Base-by-base conservation (phyloP, 2,113 vertebrate species). In the Callocephalon fimbriatum region DNA sequence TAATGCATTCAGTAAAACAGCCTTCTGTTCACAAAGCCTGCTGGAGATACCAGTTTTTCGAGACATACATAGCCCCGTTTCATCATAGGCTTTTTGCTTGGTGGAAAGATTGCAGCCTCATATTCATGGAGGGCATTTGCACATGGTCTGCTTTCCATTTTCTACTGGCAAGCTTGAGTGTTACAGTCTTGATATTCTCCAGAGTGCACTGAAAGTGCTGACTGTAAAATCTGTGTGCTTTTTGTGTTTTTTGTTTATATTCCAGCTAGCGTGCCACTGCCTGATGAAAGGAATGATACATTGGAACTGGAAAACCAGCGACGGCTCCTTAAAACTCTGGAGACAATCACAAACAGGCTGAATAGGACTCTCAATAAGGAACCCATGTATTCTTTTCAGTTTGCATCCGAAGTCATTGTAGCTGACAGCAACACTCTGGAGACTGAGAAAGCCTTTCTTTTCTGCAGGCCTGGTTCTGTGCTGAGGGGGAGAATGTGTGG, bases 401-500 rank as follows among this genome's bases (percentile, higher is more conserved):
- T 99, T 92, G 98, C 98, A 3, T 99, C 99, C 0, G 99, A 99
- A 88, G 98, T 99, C 96, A 99, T 99, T 12, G 96, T 99, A 58
- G 98, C 99, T 3, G 99, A 99, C 95, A 99, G 98, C 94, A 99
- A 99, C 94, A 99, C 99, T 5, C 97, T 99, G 92, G 99, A 99
- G 95, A 98, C 99, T 2, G 98, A 97, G 94, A 99, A 97, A 82
- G 99, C 99, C 15, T 98, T 98, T 45, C 98, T 99, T 44, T 99
- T 98, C 97, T 99, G 99, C 97, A 98, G 98, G 59, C 99, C 99
- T 2, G 99, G 99, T 87, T 99, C 99, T 2, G 97, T 99, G 92
- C 98, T 99, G 67, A 99, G 99, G 89, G 99, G 99, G 15, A 98
- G 99, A 71, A 99, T 99, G 99, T 99, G 99, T 93, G 99, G 99